Percentiles rank a stretch among this genome's conserved stretches.
These are phyloP conservation scores for Phania funesta DNA, from an alignment of 2,888 invertebrate genomes.

Conservation along the genomic window DNA sequence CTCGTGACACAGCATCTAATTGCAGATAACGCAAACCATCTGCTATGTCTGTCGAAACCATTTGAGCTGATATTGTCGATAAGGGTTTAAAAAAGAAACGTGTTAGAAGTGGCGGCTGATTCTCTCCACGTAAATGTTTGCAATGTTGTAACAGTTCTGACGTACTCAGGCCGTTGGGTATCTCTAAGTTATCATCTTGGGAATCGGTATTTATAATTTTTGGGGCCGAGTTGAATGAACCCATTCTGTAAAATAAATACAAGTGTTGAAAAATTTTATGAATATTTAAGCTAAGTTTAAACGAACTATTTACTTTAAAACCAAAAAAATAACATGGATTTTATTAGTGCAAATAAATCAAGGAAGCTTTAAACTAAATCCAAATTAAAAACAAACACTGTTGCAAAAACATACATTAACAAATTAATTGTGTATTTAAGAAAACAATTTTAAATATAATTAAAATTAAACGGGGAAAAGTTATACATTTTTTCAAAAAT, in stretches of 20 bases:
- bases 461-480: background rate
- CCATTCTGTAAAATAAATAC: constrained; percentile 83
- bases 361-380: no score
- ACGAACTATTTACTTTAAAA: background rate
- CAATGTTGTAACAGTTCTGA: constrained; percentile 82
- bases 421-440: no score
- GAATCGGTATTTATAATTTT: constrained; percentile 84
- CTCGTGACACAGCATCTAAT: constrained; percentile 81
- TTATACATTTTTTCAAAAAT: background rate
- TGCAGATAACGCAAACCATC: constrained; percentile 79
- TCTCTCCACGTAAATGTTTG: constrained; percentile 80
- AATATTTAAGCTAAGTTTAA: background rate
- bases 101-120: constrained; percentile 81
- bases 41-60: constrained; percentile 75
- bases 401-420: no score
- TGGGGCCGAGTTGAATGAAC: constrained; percentile 86
- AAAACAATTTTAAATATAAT: no score
- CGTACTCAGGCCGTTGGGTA: constrained; percentile 80
- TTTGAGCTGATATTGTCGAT: constrained; percentile 50
- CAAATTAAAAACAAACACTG: no score
- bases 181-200: constrained; percentile 83
- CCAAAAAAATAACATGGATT: background rate
- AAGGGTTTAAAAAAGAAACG: constrained; percentile 77
- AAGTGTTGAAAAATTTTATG: no score
- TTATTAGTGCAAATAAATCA: no score